A percentile compares a stretch with the other conserved stretches of the same genome.
Conservation (phyloP, 2,113 vertebrate species). For the Nesogale talazaci region DNA sequence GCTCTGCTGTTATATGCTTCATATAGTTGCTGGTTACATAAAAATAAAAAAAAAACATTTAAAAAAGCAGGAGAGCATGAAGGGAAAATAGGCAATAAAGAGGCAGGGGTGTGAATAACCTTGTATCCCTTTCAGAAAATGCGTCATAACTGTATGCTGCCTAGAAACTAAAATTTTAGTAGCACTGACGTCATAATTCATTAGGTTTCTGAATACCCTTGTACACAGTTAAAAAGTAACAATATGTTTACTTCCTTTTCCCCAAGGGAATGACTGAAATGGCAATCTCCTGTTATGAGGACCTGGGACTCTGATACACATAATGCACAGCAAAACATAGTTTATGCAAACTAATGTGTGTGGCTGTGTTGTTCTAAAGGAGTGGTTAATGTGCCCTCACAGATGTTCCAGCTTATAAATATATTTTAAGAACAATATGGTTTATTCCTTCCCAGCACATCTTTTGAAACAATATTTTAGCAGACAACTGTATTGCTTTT, state of each 20-base stretch:
- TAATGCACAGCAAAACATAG: not conserved
- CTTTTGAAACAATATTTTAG: not conserved
- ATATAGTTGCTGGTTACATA: not conserved
- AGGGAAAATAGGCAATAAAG: not conserved
- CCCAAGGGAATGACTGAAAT: slow-evolving; percentile 70
- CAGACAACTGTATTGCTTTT: too few relatives aligned
- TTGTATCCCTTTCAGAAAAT: slow-evolving; percentile 83
- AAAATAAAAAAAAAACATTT: too few relatives aligned
- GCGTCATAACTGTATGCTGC: slow-evolving; percentile 59
- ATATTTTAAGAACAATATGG: not conserved
- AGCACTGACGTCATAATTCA: slow-evolving; percentile 70
- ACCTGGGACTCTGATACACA: slow-evolving; percentile 43
- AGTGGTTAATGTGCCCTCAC: not conserved
- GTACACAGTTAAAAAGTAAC: slow-evolving; percentile 84
- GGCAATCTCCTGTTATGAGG: slow-evolving; percentile 63
- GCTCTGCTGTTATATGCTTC: not conserved
- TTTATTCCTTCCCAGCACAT: not conserved
- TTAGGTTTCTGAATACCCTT: slow-evolving; percentile 79
- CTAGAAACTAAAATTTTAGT: slow-evolving; percentile 61
- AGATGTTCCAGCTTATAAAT: not conserved
- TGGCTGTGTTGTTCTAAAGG: not conserved
- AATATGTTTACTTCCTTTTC: slow-evolving; percentile 73
- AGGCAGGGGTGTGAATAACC: slow-evolving; percentile 75
- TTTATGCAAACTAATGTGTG: not conserved
- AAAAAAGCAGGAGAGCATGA: not conserved